These are phyloP conservation scores for Numenius arquata DNA, from an alignment of 2,113 vertebrate species.

Conservation along the genomic window DNA sequence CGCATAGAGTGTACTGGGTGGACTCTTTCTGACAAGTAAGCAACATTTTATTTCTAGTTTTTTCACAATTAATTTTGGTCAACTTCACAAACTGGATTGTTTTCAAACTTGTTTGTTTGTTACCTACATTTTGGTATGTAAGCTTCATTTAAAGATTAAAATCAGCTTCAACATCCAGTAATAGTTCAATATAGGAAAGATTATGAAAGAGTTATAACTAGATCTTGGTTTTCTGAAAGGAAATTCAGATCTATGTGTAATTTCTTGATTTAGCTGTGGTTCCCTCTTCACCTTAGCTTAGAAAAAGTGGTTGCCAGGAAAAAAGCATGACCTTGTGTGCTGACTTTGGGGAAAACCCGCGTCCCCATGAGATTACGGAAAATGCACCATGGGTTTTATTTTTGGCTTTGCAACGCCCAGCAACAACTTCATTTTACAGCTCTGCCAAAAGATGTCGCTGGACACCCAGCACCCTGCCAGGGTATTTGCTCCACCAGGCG, in stretches of 20 bases:
- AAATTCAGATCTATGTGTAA: background rate
- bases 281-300: background rate
- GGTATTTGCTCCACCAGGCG: background rate
- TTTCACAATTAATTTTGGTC: background rate
- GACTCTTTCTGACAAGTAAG: background rate
- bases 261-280: background rate
- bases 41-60: background rate
- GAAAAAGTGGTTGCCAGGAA: background rate
- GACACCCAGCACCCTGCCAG: background rate
- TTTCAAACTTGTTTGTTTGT: background rate
- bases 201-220: rapidly evolving
- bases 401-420: rapidly evolving
- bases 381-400: background rate
- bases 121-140: background rate
- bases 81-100: background rate
- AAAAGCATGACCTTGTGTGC: rapidly evolving
- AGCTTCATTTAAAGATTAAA: background rate
- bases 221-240: background rate
- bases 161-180: background rate
- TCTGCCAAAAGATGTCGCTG: constrained; percentile 3
- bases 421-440: background rate
- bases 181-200: background rate
- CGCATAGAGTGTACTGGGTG: background rate
- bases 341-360: background rate
- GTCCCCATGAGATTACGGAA: background rate